Evolutionary conservation across 1,140 invertebrate genomes (phyloP), one percentile per base, ranked within the genome.

Genomic region (Solenopsis invicta): DNA sequence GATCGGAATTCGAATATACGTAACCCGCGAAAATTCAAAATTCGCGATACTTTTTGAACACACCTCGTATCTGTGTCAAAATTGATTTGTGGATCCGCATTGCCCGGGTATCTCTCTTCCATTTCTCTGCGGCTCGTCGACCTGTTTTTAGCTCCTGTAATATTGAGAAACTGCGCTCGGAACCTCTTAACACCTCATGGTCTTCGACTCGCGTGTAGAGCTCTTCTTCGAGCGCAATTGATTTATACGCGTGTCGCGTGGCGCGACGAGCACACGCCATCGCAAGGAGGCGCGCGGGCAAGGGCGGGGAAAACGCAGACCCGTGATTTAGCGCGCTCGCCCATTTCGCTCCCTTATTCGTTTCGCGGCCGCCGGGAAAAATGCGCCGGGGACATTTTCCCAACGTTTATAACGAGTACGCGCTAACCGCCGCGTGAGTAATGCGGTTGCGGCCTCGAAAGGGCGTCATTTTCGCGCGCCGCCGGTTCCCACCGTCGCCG

Each of bases 391-490:
- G 80, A 61, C 52, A 48, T 82, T 82, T 82, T 82, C 45, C 50
- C 67, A 45, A 67, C 80, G 54, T 74, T 82, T 59, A 59, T 71
- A 72, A 45, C 67, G 67, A 81, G 77, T 45, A 29, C 18, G 54
- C 54, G 69, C 41, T 84, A 84, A 84, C 37, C 69, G 41, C n/a
- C 69, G 69, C 41, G 69, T 84, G 80, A 84, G 41, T 82, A 82
- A 82, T 82, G 67, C 41, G 67, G 80, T 48, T 61, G 66, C 66
- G 50, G 67, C 37, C 56, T 82, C 80, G 80, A 45, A 82, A 74
- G 41, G 41, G 69, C 67, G 69, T 84, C 67, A 84, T 84, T 84
- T 75, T 84, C 69, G 80, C 69, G 69, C 80, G 54, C 54, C 67
- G 52, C 18, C 62, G 48, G 62, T 72, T 59, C 37, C 67, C 37